Conservation (phyloP, 2,113 vertebrate genomes). For the Polyodon spathula region DNA sequence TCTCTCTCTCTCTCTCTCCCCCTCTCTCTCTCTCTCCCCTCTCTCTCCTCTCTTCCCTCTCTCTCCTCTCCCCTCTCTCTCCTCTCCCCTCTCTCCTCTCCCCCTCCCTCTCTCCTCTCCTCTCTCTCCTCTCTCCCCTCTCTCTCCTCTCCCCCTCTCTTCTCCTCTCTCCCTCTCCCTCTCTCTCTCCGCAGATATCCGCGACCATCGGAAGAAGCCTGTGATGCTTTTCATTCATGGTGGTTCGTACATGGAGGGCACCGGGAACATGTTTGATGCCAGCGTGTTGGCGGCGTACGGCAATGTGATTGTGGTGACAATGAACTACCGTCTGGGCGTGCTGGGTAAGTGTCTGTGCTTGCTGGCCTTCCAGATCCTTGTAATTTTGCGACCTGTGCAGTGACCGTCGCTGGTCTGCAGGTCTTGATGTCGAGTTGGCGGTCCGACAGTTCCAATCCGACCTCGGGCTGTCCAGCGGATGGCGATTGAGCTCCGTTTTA, state of each 20-base stretch:
- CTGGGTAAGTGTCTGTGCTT: too few species aligned
- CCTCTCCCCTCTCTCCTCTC: constrained; percentile 15
- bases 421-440: too few species aligned
- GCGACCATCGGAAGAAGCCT: constrained; percentile 52
- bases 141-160: constrained; percentile 6
- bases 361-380: too few species aligned
- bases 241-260: too few species aligned
- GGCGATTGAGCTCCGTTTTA: too few species aligned
- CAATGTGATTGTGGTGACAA: constrained; percentile 57
- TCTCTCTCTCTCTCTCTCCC: not conserved
- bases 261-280: constrained; percentile 60
- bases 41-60: constrained; percentile 25
- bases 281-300: constrained; percentile 55
- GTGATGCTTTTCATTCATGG: constrained; percentile 58
- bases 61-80: constrained; percentile 21
- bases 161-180: not conserved
- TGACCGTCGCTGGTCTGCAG: too few species aligned
- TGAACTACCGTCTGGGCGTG: constrained; percentile 59
- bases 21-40: constrained; percentile 9
- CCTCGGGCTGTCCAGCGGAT: too few species aligned
- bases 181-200: constrained; percentile 48
- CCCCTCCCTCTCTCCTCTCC: constrained; percentile 1
- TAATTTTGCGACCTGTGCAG: too few species aligned
- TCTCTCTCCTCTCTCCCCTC: too few species aligned
- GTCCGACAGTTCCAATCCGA: too few species aligned